Percentiles rank a stretch among this genome's conserved stretches.
phyloP scores from a whole-genome alignment of 2,113 vertebrate genomes.

The Oncorhynchus masou region DNA sequence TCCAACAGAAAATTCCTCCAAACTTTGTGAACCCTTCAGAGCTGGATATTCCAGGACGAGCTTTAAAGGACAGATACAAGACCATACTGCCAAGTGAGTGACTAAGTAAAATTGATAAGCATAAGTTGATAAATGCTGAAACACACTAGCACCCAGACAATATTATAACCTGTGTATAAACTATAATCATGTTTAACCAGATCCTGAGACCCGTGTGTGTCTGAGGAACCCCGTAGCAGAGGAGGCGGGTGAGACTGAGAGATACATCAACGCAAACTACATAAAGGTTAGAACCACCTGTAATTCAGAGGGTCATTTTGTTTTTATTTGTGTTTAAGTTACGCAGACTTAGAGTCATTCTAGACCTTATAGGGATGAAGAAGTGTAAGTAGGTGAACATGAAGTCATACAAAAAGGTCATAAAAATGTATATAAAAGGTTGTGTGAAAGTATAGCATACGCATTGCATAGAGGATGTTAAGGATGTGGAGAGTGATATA shows the following conservation, averaged over 20 bases:
- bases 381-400: too few species aligned
- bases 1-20: constrained; percentile 84
- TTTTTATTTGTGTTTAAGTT: not conserved
- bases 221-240: constrained; percentile 70
- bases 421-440: too few species aligned
- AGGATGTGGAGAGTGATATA: not conserved
- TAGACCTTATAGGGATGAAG: too few species aligned
- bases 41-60: constrained; percentile 80
- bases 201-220: constrained; percentile 85
- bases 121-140: too few species aligned
- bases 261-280: constrained; percentile 93
- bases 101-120: not conserved
- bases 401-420: too few species aligned
- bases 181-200: constrained; percentile 57
- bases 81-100: constrained; percentile 89
- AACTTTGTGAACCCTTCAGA: constrained; percentile 83
- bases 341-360: not conserved
- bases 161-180: too few species aligned
- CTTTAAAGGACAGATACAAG: constrained; percentile 88
- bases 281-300: constrained; percentile 80
- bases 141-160: too few species aligned
- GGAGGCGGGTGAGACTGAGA: constrained; percentile 56
- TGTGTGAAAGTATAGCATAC: too few species aligned
- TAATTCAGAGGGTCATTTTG: not conserved
- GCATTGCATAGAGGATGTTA: not conserved